phyloP scores from a whole-genome alignment of 2,888 invertebrate species.

The Lagria hirta region DNA sequence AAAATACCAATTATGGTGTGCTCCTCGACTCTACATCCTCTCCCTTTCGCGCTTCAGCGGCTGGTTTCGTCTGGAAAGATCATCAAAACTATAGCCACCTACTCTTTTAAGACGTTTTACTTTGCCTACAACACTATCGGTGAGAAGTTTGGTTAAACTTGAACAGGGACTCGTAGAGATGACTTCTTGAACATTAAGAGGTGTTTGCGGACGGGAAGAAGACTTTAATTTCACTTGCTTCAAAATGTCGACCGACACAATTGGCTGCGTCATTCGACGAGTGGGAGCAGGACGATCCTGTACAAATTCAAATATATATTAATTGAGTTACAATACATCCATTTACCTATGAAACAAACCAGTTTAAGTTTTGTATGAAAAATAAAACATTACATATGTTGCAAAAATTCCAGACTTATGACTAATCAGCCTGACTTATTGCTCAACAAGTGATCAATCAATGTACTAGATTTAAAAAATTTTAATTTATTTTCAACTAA shows the following conservation, averaged over 20 bases:
- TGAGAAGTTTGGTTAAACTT: constrained; percentile 43
- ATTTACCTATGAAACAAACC: too few species aligned
- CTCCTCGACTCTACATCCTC: constrained; percentile 8
- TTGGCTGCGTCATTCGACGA: constrained; percentile 37
- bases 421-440: too few species aligned
- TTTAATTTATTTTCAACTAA: too few species aligned
- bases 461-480: too few species aligned
- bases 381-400: too few species aligned
- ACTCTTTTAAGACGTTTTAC: constrained; percentile 45
- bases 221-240: constrained; percentile 47
- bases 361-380: too few species aligned
- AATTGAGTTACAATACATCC: too few species aligned
- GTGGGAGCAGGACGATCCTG: constrained; percentile 36
- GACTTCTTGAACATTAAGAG: constrained; percentile 28
- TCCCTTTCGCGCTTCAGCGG: constrained; percentile 27
- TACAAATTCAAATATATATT: constrained; percentile 14
- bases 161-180: constrained; percentile 44
- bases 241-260: constrained; percentile 44
- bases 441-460: too few species aligned
- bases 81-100: constrained; percentile 46
- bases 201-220: constrained; percentile 34
- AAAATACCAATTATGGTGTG: too few species aligned
- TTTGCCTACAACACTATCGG: constrained; percentile 39
- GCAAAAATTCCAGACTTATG: too few species aligned
- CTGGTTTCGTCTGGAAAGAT: constrained; percentile 42